phyloP scores from a whole-genome alignment of 2,888 invertebrate genomes.

The Scrobipalpa atriplicella region DNA sequence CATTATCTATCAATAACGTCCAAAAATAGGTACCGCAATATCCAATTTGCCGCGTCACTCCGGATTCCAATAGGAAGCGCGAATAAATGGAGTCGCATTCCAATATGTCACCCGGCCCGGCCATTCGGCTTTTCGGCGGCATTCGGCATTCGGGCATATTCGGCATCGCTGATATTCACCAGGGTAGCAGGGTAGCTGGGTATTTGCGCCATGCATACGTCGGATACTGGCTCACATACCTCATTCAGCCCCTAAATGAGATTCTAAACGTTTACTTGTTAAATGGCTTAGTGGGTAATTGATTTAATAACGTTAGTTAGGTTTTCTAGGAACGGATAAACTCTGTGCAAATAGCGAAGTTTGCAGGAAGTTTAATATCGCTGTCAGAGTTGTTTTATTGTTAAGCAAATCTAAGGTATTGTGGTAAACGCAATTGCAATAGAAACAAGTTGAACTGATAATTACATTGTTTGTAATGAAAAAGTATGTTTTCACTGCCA shows the following conservation, averaged over 20 bases:
- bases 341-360: neutral
- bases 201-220: constrained; percentile 53
- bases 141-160: constrained; percentile 52
- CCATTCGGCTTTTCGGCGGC: constrained; percentile 75
- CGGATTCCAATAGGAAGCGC: constrained; percentile 82
- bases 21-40: constrained; percentile 80
- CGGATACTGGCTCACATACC: constrained; percentile 67
- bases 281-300: constrained; percentile 23
- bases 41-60: constrained; percentile 82
- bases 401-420: constrained; percentile 9
- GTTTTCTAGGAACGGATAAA: neutral
- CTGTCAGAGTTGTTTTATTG: constrained; percentile 11
- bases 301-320: constrained; percentile 12
- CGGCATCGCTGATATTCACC: constrained; percentile 68
- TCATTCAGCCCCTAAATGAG: constrained; percentile 61
- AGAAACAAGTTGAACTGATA: constrained; percentile 27
- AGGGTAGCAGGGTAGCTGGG: constrained; percentile 30
- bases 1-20: constrained; percentile 75
- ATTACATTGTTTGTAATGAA: constrained; percentile 1
- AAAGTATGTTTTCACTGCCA: no score
- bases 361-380: neutral
- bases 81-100: constrained; percentile 83
- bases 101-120: constrained; percentile 79
- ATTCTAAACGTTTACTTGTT: constrained; percentile 57
- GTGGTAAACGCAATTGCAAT: constrained; percentile 1